Conservation (phyloP, 2,797 vertebrate genomes). For the Smutsia temminckii region DNA sequence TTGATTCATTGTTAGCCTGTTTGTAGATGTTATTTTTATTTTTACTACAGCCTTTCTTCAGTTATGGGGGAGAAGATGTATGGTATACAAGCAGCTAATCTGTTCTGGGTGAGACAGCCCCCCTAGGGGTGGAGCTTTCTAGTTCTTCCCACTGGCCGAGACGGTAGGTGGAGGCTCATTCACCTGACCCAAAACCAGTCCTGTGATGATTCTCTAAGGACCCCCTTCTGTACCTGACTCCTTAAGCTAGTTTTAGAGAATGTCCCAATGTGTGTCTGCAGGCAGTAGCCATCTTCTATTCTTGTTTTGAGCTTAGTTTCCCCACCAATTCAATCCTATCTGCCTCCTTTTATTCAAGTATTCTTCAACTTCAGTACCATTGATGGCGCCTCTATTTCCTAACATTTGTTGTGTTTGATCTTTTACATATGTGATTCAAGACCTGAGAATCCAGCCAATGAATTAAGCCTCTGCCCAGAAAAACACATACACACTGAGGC, state of each 20-base stretch:
- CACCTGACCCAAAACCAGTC: background rate
- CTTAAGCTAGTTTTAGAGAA: background rate
- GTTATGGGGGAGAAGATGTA: background rate
- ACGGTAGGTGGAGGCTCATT: background rate
- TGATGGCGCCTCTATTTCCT: background rate
- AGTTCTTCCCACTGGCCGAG: background rate
- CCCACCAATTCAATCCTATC: background rate
- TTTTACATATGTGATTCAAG: background rate
- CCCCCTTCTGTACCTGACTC: background rate
- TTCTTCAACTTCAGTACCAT: background rate
- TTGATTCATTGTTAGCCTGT: background rate
- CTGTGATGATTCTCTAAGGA: background rate
- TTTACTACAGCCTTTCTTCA: background rate
- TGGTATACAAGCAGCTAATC: background rate
- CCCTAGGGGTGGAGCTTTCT: too few species aligned
- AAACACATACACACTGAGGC: background rate
- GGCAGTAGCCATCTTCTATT: background rate
- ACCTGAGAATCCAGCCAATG: background rate
- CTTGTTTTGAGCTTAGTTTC: background rate
- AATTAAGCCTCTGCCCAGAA: background rate
- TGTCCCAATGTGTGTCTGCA: background rate
- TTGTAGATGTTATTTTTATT: background rate
- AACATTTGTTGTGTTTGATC: background rate
- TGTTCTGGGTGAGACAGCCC: background rate
- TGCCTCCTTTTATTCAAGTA: background rate